Percentiles rank a stretch among this genome's conserved stretches.
phyloP scores from a whole-genome alignment of 2,797 vertebrate genomes.

The Parambassis ranga region DNA sequence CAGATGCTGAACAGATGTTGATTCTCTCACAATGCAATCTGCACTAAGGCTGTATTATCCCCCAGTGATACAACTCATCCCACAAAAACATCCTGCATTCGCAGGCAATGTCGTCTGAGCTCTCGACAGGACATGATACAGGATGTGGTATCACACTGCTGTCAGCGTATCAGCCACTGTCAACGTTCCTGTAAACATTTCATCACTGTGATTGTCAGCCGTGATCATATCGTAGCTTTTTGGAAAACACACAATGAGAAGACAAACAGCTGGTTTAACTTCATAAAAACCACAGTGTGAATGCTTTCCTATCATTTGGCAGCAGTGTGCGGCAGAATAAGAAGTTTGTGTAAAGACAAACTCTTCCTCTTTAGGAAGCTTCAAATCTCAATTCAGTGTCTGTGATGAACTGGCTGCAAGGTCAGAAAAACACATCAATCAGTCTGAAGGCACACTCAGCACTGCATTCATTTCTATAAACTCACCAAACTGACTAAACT shows the following conservation, averaged over 20 bases:
- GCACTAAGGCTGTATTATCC: slow-evolving; percentile 67
- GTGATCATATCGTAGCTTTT: neutral
- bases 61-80: slow-evolving; percentile 71
- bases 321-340: too few relatives aligned
- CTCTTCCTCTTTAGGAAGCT: neutral
- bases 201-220: slow-evolving; percentile 18
- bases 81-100: slow-evolving; percentile 70
- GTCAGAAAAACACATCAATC: slow-evolving; percentile 14
- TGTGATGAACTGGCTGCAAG: neutral
- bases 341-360: slow-evolving; percentile 3
- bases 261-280: neutral
- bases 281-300: neutral
- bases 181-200: slow-evolving; percentile 50
- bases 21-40: slow-evolving; percentile 64
- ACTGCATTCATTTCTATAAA: neutral
- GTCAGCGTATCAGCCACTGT: slow-evolving; percentile 62
- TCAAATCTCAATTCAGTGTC: neutral
- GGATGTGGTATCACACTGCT: slow-evolving; percentile 54
- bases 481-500: neutral
- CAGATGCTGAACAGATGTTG: slow-evolving; percentile 70
- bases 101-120: slow-evolving; percentile 51
- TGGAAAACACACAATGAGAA: neutral
- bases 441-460: neutral
- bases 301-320: neutral
- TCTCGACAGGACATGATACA: slow-evolving; percentile 62